Evolutionary conservation across 1,140 invertebrate species (phyloP), one percentile per base, ranked within the genome.

Genomic region (Aradophagus sp.): DNA sequence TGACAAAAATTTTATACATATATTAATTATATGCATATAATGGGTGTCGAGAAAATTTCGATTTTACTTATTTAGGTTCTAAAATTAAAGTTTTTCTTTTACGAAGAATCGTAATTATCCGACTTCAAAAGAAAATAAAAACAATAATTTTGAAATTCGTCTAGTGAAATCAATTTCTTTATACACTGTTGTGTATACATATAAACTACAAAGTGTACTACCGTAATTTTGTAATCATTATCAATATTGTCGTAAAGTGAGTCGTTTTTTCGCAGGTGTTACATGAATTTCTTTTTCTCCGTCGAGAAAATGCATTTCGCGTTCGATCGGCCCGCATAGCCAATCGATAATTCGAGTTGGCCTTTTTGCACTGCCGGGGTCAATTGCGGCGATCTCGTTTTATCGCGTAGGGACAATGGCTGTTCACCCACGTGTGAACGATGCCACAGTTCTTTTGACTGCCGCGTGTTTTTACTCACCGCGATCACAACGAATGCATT

Each of bases 221-320:
- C 20, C 8, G 20, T 23, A 23, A 4, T 8, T 23, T 23, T 23
- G 45, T 62, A 53, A 71, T 19, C 45, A 10, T 65, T 58, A 41
- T 58, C 59, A 65, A 65, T 44, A 35, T 19, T 61, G 38, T 61
- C 68, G n/a, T n/a, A n/a, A n/a, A n/a, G n/a, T n/a, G n/a, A 53
- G 52, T 65, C 45, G 55, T 65, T 71, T 65, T 65, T 61, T 55
- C 55, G 61, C 61, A 71, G 68, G 68, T 70, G 53, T n/a, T n/a
- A n/a, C n/a, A n/a, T n/a, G n/a, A n/a, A n/a, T 58, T 55, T 59
- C 42, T 41, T 63, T 50, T 47, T 47, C 53, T 45, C 55, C 68
- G 2, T 27, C 48, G n/a, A 65, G 55, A 42, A 65, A 62, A 71
- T 62, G 61, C 61, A 69, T 39, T 23, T 23, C 20, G 20, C 15